Evolutionary conservation across 2,113 vertebrate species (phyloP).

Genomic region (Narcine bancroftii): DNA sequence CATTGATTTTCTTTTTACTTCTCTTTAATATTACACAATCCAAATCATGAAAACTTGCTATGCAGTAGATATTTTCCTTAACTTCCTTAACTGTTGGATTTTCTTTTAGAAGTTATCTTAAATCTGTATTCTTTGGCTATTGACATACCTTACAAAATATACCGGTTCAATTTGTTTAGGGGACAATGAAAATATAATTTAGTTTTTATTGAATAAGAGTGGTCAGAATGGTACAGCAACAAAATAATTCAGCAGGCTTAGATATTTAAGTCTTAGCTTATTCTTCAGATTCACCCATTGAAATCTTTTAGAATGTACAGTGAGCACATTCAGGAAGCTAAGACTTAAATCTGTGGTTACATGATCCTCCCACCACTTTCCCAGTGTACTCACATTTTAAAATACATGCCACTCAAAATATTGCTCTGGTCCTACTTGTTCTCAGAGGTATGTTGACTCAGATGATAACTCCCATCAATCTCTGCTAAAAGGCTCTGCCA

Average conservation of each 20-base stretch:
- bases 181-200: background rate
- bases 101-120: background rate
- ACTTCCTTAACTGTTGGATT: background rate
- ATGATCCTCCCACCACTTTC: background rate
- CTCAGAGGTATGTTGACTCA: background rate
- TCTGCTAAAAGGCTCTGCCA: background rate
- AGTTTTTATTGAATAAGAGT: background rate
- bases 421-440: background rate
- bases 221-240: background rate
- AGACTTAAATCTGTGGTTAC: background rate
- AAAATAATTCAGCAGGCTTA: background rate
- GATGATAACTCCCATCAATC: background rate
- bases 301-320: background rate
- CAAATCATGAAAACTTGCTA: background rate
- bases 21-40: background rate
- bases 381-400: background rate
- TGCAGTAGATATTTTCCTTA: background rate
- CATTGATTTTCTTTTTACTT: background rate
- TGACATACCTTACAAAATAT: background rate
- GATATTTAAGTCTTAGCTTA: background rate
- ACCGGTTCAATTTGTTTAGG: background rate
- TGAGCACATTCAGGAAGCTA: background rate
- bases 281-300: background rate
- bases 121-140: background rate
- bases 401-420: background rate